A percentile compares a stretch with the other conserved stretches of the same genome.
Conservation (phyloP, 2,888 invertebrate species). For the Tupiocoris notatus region DNA sequence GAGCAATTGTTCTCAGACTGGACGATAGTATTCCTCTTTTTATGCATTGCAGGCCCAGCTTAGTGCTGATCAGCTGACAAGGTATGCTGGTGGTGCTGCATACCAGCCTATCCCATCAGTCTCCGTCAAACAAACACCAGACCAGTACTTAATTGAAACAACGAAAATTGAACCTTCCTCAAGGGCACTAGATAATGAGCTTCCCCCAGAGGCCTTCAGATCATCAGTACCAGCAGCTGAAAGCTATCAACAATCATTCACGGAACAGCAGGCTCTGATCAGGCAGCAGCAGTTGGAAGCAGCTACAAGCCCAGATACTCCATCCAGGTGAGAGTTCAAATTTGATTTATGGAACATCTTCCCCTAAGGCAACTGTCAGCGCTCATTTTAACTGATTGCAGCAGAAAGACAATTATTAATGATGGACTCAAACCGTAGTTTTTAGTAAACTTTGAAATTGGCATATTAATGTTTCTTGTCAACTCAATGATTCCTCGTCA, state of each 20-base stretch:
- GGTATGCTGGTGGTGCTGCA: background rate
- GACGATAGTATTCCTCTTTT: too few species aligned
- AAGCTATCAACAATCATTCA: background rate
- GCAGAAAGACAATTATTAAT: too few species aligned
- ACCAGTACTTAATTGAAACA: conserved; percentile 33
- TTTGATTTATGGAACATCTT: too few species aligned
- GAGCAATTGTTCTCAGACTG: too few species aligned
- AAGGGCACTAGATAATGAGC: background rate
- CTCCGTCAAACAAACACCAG: conserved; percentile 13
- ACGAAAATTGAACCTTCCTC: background rate
- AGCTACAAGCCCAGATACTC: conserved; percentile 26
- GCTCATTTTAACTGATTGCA: too few species aligned
- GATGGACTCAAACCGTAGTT: too few species aligned
- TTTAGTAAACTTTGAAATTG: too few species aligned
- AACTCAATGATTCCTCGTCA: background rate
- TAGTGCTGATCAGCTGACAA: background rate
- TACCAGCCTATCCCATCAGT: conserved; percentile 6
- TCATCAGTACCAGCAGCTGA: background rate
- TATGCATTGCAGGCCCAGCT: too few species aligned
- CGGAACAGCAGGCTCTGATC: conserved; percentile 41
- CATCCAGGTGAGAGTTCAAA: conserved; percentile 36
- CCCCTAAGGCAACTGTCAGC: too few species aligned
- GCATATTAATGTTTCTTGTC: too few species aligned
- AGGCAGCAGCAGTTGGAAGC: conserved; percentile 42
- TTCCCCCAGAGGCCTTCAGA: background rate